Base-by-base conservation (phyloP, 2,888 invertebrate species). In the Tiliacea aurago region DNA sequence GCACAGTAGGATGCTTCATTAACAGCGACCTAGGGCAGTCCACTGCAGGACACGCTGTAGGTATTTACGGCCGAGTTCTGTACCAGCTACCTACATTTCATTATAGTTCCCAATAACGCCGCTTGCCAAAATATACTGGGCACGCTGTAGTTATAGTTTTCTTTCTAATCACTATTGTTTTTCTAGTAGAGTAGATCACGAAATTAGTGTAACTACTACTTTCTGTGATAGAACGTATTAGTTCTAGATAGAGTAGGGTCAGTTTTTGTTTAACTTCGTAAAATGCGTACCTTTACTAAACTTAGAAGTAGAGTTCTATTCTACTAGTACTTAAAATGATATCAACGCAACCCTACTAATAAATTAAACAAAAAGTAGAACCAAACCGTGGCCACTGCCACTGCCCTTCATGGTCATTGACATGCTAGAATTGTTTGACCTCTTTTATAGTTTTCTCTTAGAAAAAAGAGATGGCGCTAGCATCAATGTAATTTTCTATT, bases 401-500 rank as follows among this genome's bases (percentile, higher is more conserved):
- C 41, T n/a, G 23, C 20, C 49, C 47, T 59, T 43, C 33, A 33
- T 79, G 76, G 47, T 41, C 80, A 64, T 64, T 73, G 47, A 49
- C 71, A 20, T 51, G 28, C 13, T 56, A 37, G 9, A 64, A 45
- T 47, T 43, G 59, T 45, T 56, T 65, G 43, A 62, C 64, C 70
- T 20, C 65, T 28, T 59, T 66, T 41, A 11, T 15, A 43, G 51
- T 59, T 66, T 63, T 0, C 13, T 2, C 11, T 18, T 7, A 5
- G 0, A 20, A 58, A 10, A 47, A 70, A 59, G 20, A 81, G 80
- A 83, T 83, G 84, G 74, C 84, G 74, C 43, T 59, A 28, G 11
- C 20, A 28, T 28, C 33, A 20, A 13, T 9, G 0, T 1, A 18
- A 45, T n/a, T 47, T 23, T 7, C 5, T 45, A n/a, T n/a, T 6